Conservation (phyloP, 2,797 vertebrate species). For the Lagorchestes hirsutus region DNA sequence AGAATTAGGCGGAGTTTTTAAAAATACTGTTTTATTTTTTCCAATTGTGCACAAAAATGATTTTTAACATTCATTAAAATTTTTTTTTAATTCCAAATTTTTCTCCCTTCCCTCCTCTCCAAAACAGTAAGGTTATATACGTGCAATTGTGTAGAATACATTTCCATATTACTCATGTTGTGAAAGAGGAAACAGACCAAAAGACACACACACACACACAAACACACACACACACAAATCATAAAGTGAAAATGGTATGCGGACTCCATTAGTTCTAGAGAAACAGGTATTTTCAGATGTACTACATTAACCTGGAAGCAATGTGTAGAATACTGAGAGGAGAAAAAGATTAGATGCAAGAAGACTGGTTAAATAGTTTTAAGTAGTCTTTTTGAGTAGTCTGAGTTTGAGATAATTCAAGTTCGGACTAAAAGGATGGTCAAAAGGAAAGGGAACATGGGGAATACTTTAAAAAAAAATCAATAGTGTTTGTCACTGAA, state of each 20-base stretch:
- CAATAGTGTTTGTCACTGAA: conserved; percentile 22
- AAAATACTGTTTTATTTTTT: neutral
- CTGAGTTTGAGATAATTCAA: neutral
- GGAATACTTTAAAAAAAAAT: conserved; percentile 28
- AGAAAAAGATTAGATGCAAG: conserved; percentile 22
- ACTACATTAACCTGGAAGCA: neutral
- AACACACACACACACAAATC: too few relatives aligned
- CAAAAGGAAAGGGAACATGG: neutral
- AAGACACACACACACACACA: neutral
- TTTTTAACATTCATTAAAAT: neutral
- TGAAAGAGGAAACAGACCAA: neutral
- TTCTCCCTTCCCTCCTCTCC: neutral
- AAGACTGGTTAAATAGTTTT: neutral
- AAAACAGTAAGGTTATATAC: neutral
- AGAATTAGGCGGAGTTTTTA: neutral
- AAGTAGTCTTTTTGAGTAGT: neutral
- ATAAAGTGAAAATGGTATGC: neutral
- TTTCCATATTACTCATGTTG: neutral
- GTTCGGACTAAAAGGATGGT: neutral
- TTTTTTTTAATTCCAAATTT: neutral
- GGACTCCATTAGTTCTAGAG: conserved; percentile 18
- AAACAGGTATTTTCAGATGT: conserved; percentile 5
- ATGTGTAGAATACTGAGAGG: neutral
- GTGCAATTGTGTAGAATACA: neutral
- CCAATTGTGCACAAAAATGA: neutral